Conservation (phyloP, 2,113 vertebrate species). For the Hyaena hyaena region DNA sequence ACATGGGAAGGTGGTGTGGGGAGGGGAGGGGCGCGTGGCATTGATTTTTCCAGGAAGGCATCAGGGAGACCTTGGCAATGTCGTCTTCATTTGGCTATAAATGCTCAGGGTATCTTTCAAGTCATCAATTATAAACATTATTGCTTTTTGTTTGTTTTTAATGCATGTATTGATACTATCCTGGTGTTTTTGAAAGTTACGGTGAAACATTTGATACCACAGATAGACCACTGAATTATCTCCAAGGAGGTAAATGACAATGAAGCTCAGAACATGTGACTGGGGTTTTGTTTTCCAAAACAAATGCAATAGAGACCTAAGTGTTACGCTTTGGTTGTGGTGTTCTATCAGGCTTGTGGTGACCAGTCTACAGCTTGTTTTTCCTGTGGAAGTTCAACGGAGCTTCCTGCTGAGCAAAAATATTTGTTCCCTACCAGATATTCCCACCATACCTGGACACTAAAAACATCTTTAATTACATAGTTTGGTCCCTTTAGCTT, state of each 20-base stretch:
- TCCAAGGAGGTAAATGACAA: neutral
- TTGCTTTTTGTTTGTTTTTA: neutral
- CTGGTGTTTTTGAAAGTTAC: neutral
- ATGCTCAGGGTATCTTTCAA: neutral
- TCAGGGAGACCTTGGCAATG: neutral
- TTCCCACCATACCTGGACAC: neutral
- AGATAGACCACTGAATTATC: neutral
- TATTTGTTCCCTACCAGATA: constrained; percentile 44
- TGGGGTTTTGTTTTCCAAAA: constrained; percentile 35
- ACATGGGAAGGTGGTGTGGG: neutral
- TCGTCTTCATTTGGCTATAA: neutral
- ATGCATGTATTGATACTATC: neutral
- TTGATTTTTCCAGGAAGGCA: neutral
- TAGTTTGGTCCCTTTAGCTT: constrained; percentile 62
- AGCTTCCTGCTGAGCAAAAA: neutral
- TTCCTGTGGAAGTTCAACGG: neutral
- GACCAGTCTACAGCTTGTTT: neutral
- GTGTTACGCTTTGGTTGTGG: neutral
- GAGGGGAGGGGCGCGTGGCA: fast-evolving
- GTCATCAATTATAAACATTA: neutral
- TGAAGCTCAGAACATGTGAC: neutral
- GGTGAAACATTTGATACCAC: neutral
- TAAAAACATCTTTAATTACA: constrained; percentile 15
- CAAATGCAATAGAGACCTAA: neutral
- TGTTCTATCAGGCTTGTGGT: neutral